Percentiles rank a stretch among this genome's conserved stretches.
Evolutionary conservation across 2,888 invertebrate genomes (phyloP).

Genomic region (Calliphora vomitoria): DNA sequence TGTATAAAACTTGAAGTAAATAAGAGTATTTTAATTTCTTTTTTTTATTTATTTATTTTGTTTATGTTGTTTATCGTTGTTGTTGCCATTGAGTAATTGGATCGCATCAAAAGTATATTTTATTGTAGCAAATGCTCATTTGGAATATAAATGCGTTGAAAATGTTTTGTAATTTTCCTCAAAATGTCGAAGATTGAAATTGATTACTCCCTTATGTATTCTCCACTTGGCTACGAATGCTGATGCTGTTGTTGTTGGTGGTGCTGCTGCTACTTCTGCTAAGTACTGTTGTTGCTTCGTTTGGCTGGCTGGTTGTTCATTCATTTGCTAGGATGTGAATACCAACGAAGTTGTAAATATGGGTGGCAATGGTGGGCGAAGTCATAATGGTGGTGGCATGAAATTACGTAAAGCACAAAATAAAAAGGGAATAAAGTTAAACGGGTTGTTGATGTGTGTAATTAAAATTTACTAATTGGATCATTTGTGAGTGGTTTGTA

Average conservation of each 20-base stretch:
- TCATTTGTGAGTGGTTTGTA: constrained; percentile 68
- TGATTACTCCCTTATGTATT: constrained; percentile 75
- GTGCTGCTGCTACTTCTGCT: constrained; percentile 34
- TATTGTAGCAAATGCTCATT: constrained; percentile 75
- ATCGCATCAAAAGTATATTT: constrained; percentile 74
- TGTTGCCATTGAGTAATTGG: constrained; percentile 75
- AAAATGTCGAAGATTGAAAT: constrained; percentile 77
- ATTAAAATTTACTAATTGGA: constrained; percentile 76
- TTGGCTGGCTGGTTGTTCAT: constrained; percentile 26
- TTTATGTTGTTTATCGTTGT: constrained; percentile 35
- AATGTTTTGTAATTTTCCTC: constrained; percentile 78
- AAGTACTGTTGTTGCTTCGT: constrained; percentile 7
- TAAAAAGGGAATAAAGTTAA: constrained; percentile 46
- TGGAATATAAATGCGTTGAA: constrained; percentile 77
- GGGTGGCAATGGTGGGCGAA: neutral
- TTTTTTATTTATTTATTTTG: constrained; percentile 60
- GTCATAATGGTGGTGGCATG: constrained; percentile 29
- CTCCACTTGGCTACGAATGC: constrained; percentile 32
- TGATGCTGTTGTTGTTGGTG: constrained; percentile 30
- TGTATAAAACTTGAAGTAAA: constrained; percentile 21
- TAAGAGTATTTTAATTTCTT: constrained; percentile 63
- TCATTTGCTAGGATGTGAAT: constrained; percentile 54
- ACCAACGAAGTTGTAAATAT: constrained; percentile 20
- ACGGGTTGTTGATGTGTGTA: constrained; percentile 73
- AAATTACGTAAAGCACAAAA: constrained; percentile 34